Percentiles rank a stretch among this genome's conserved stretches.
phyloP scores from a whole-genome alignment of 2,113 vertebrate species.

The Cynoglossus semilaevis region DNA sequence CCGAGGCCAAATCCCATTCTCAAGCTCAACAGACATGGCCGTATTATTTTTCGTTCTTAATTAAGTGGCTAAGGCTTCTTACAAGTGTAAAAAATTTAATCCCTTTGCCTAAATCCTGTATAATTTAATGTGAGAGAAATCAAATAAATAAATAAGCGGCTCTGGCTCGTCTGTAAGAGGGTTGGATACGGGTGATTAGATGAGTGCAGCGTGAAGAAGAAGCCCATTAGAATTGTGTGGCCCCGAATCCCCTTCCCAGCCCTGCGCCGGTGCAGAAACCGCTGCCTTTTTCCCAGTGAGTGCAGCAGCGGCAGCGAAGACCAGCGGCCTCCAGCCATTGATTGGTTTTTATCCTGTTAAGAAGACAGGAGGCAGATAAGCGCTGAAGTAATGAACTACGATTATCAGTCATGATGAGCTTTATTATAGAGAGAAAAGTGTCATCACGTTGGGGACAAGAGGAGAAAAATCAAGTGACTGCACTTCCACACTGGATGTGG shows the following conservation, averaged over 20 bases:
- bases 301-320: slow-evolving; percentile 1
- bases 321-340: slow-evolving; percentile 28
- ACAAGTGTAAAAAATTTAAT: slow-evolving; percentile 76
- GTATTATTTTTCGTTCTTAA: slow-evolving; percentile 76
- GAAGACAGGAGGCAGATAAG: slow-evolving; percentile 66
- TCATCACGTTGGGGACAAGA: too few species aligned
- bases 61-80: slow-evolving; percentile 74
- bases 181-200: slow-evolving; percentile 79
- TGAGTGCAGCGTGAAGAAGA: slow-evolving; percentile 69
- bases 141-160: slow-evolving; percentile 72
- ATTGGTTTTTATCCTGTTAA: slow-evolving; percentile 68
- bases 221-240: slow-evolving; percentile 72
- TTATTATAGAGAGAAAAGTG: too few species aligned
- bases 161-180: slow-evolving; percentile 57
- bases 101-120: slow-evolving; percentile 75
- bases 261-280: background rate
- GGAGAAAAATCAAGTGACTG: too few species aligned
- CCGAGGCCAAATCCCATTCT: slow-evolving; percentile 54
- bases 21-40: slow-evolving; percentile 68
- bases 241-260: slow-evolving; percentile 63
- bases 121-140: slow-evolving; percentile 79
- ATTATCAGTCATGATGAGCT: slow-evolving; percentile 61
- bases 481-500: too few species aligned
- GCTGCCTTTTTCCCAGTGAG: slow-evolving; percentile 21
- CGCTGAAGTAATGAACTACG: slow-evolving; percentile 63